phyloP scores from a whole-genome alignment of 2,888 invertebrate species.

The Sesia apiformis region DNA sequence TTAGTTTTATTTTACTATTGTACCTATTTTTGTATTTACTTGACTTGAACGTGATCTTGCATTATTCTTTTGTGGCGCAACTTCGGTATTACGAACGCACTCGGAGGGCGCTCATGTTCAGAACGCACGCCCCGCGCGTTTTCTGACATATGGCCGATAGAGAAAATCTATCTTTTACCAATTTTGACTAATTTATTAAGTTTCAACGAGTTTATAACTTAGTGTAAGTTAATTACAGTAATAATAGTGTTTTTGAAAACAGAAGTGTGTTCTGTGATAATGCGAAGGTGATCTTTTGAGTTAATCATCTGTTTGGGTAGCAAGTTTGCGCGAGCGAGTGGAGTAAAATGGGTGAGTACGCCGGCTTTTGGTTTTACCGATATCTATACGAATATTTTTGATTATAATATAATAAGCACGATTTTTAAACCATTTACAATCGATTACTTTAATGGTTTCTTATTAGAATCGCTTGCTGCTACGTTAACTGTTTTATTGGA shows the following conservation, averaged over 20 bases:
- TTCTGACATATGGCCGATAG: constrained; percentile 28
- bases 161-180: constrained; percentile 14
- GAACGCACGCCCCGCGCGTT: constrained; percentile 28
- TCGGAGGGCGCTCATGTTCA: constrained; percentile 18
- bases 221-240: neutral
- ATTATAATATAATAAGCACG: neutral
- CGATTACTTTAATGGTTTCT: constrained; percentile 7
- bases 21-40: no score
- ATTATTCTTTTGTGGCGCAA: no score
- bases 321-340: constrained; percentile 19
- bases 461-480: constrained; percentile 19
- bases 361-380: constrained; percentile 26
- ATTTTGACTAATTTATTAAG: constrained; percentile 1
- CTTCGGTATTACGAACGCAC: constrained; percentile 10
- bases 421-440: neutral
- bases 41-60: no score
- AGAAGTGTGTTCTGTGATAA: constrained; percentile 38
- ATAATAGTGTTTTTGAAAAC: constrained; percentile 18
- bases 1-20: no score
- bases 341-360: constrained; percentile 61
- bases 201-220: no score
- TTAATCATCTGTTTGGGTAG: constrained; percentile 23
- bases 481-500: constrained; percentile 33
- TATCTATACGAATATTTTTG: neutral
- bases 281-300: constrained; percentile 28